These are phyloP conservation scores for Drosophila kohkoa DNA, from an alignment of 1,140 invertebrate genomes.

Conservation along the genomic window DNA sequence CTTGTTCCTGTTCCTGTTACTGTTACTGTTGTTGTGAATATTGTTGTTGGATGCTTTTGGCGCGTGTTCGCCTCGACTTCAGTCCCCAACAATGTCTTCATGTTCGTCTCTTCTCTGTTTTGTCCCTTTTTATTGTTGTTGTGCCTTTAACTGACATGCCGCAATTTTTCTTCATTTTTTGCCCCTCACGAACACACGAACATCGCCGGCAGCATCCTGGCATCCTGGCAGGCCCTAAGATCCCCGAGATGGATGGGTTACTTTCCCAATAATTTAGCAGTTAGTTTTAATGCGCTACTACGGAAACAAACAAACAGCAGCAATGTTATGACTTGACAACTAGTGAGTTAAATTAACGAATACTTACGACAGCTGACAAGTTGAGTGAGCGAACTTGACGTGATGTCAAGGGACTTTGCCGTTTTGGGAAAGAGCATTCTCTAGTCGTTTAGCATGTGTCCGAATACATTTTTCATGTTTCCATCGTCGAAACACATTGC, in stretches of 20 bases:
- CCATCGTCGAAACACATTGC: conserved; percentile 53
- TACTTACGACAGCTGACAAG: neutral
- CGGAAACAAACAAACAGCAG: conserved; percentile 18
- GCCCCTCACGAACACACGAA: conserved; percentile 26
- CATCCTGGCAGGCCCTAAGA: conserved; percentile 20
- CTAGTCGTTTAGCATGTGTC: conserved; percentile 4
- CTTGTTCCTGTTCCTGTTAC: conserved; percentile 5
- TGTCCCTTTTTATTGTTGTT: conserved; percentile 72
- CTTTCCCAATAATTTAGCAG: conserved; percentile 79
- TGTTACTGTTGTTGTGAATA: conserved; percentile 31
- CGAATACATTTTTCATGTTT: conserved; percentile 72
- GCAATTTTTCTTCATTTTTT: conserved; percentile 81
- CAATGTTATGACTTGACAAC: conserved; percentile 12
- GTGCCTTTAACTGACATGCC: conserved; percentile 77
- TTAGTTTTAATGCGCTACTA: conserved; percentile 76
- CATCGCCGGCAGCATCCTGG: conserved; percentile 29
- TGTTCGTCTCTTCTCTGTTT: conserved; percentile 66
- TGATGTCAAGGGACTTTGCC: neutral
- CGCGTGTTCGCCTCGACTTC: conserved; percentile 57
- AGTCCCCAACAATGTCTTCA: conserved; percentile 65
- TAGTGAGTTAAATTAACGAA: conserved; percentile 4
- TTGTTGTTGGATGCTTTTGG: conserved; percentile 75
- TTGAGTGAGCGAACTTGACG: neutral
- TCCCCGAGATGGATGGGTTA: conserved; percentile 71
- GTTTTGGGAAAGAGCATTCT: conserved; percentile 12